Evolutionary conservation across 1,140 invertebrate genomes (phyloP), one percentile per base, ranked within the genome.

Genomic region (Belonocnema kinseyi): DNA sequence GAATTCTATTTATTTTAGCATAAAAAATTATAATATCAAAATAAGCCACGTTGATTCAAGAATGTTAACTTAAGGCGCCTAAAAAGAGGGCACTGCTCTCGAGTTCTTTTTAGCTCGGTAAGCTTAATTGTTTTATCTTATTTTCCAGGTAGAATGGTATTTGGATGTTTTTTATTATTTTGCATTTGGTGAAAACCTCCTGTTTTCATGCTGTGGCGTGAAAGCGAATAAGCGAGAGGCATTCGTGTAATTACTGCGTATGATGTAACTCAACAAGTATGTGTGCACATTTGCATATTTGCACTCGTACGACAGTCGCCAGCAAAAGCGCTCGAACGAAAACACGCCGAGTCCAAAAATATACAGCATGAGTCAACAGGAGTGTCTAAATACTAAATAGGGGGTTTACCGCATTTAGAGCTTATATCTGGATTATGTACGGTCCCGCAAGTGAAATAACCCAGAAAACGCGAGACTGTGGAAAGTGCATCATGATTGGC

Each of bases 311-410:
- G 26, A 21, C 13, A 52, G 54, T 52, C 77, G 72, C 73, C 50
- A 51, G 73, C 40, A 81, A 81, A 82, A 53, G 79, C 80, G 73
- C 75, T 17, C 76, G 79, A 80, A 85, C 82, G 82, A 87, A 87
- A 87, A 87, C 85, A 86, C 81, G 81, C 83, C 74, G 80, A 54
- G 21, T 56, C 83, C 82, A 80, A 85, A 85, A 87, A 87, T 87
- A 87, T 33, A 72, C 77, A 58, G 72, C 73, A 75, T 88, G 86
- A 88, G 86, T 88, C 85, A 88, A 85, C 85, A 75, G 81, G 73
- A 72, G 83, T 74, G 79, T 87, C 85, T 85, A 86, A 87, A 87
- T 87, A 87, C 85, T 85, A 86, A 87, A 87, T 87, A 87, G 82
- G 83, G 86, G 85, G 80, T 83, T 80, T 66, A 82, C 81, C 80